Base-by-base conservation (phyloP, 2,888 invertebrate species). In the Pterostichus madidus region DNA sequence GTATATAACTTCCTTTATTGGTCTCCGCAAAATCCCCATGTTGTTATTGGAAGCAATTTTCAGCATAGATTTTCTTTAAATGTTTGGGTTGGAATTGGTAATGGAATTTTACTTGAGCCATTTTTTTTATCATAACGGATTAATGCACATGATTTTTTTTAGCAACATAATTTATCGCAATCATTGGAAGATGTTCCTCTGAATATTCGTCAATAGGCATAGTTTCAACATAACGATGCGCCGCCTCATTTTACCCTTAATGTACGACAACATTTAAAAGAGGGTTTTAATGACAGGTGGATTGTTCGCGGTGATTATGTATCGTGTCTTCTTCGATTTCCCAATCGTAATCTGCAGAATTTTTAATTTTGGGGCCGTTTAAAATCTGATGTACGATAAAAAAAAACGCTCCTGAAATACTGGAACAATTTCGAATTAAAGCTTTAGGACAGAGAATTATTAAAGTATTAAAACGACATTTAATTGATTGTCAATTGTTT, bases 61-160 rank as follows among this genome's bases (percentile, higher is more conserved):
- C 71, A 71, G n/a, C 71, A 39, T 10, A 5, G 71, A 71, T 71
- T 71, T 71, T 32, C 31, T 6, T 6, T 71, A 13, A 31, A 71
- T 39, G n/a, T 71, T 39, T 71, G 71, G 35, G 71, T 35, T 15
- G 32, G 71, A 71, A 71, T 71, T 1, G 24, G 5, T 5, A 71
- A 71, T 71, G 35, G 13, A 32, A 31, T 13, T 10, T 71, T 71
- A 71, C 71, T 35, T 32, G 71, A 13, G 32, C 46, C 46, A n/a
- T n/a, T n/a, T n/a, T n/a, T n/a, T n/a, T n/a, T 8, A 8, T 4
- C 39, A 24, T 2, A 24, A 2, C 24, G 24, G 24, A 24, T 71
- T 35, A 71, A 71, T 35, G 71, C 13, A 35, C 5, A 71, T 39
- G 6, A 32, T n/a, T 35, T 71, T 13, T 24, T n/a, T n/a, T n/a